Evolutionary conservation across 2,113 vertebrate genomes (phyloP).

Genomic region (Chiloscyllium plagiosum): DNA sequence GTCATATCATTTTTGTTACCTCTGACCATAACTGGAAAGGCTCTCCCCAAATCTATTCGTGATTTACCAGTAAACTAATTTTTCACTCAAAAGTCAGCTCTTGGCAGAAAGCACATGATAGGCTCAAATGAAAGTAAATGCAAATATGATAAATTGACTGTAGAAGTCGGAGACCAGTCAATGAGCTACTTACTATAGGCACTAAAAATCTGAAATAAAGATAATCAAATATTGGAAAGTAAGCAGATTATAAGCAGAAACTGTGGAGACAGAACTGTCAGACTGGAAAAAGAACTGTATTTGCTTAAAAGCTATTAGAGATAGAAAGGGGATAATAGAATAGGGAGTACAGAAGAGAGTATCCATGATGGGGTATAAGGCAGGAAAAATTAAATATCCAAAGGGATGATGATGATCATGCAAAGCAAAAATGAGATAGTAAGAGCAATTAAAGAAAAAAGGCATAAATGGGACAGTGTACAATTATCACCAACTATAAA

Average conservation of each 20-base stretch:
- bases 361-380: not conserved
- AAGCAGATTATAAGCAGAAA: not conserved
- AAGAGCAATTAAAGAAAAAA: not conserved
- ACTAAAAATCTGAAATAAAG: not conserved
- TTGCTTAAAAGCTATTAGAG: not conserved
- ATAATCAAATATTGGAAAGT: not conserved
- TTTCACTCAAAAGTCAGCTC: not conserved
- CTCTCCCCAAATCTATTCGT: not conserved
- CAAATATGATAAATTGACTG: not conserved
- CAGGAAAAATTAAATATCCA: not conserved
- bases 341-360: not conserved
- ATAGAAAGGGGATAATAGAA: not conserved
- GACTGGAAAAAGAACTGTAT: not conserved
- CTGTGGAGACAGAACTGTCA: not conserved
- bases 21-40: not conserved
- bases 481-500: not conserved
- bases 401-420: not conserved
- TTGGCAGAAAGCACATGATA: not conserved
- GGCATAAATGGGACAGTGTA: not conserved
- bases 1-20: not conserved
- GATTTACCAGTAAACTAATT: not conserved
- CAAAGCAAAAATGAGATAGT: not conserved
- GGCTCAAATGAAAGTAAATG: not conserved
- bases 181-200: not conserved
- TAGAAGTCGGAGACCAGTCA: not conserved